A percentile compares a stretch with the other conserved stretches of the same genome.
Conservation (phyloP, 2,888 invertebrate genomes). For the Pseudoips prasinana region DNA sequence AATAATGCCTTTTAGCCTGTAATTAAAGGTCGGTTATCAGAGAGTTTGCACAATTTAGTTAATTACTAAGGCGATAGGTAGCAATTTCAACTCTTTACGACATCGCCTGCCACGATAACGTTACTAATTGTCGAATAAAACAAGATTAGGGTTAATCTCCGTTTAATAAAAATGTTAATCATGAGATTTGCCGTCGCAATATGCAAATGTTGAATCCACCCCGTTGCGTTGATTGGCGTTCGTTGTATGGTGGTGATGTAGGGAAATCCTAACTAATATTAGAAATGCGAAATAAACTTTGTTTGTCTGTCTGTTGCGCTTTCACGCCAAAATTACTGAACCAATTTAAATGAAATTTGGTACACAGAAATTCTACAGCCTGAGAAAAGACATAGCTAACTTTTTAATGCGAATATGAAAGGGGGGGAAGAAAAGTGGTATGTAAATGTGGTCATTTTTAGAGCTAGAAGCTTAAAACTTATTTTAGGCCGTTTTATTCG, state of each 20-base stretch:
- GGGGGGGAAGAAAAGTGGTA: too few species aligned
- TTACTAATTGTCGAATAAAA: conserved; percentile 81
- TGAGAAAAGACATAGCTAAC: too few species aligned
- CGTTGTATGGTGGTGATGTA: conserved; percentile 37
- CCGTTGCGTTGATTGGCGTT: conserved; percentile 52
- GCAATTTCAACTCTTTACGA: conserved; percentile 79
- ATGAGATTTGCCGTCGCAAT: conserved; percentile 68
- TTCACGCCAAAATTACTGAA: too few species aligned
- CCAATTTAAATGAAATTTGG: too few species aligned
- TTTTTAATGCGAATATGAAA: too few species aligned
- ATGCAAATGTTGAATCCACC: conserved; percentile 71
- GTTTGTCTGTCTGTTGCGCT: too few species aligned
- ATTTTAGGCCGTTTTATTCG: too few species aligned
- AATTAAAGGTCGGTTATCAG: conserved; percentile 63
- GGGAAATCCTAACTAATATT: too few species aligned
- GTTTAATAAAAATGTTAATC: conserved; percentile 82
- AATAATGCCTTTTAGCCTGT: conserved; percentile 29
- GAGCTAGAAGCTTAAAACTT: too few species aligned
- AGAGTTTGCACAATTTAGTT: conserved; percentile 61
- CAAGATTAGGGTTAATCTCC: conserved; percentile 77
- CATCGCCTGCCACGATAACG: conserved; percentile 67
- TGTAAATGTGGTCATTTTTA: too few species aligned
- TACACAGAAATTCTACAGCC: too few species aligned
- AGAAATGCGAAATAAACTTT: too few species aligned
- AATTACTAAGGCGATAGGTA: conserved; percentile 71